A percentile compares a stretch with the other conserved stretches of the same genome.
phyloP scores from a whole-genome alignment of 2,797 vertebrate genomes.

The Premnoplex brunnescens region DNA sequence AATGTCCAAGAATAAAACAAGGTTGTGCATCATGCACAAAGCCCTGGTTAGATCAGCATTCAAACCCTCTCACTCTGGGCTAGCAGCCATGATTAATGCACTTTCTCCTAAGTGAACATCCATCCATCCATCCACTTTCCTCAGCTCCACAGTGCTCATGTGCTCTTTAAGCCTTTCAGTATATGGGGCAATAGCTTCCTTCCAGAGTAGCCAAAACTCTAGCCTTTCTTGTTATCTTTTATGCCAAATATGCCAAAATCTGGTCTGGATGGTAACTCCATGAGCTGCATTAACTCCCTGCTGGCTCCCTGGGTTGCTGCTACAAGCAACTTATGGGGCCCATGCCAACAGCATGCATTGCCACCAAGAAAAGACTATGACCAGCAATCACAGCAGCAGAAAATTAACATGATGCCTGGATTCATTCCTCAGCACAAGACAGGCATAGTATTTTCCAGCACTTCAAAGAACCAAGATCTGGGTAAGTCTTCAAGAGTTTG shows the following conservation, averaged over 20 bases:
- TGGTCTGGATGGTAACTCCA: neutral
- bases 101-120: neutral
- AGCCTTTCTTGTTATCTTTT: neutral
- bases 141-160: neutral
- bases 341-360: neutral
- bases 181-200: neutral
- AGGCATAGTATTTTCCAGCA: fast-evolving
- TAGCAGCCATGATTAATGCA: fast-evolving
- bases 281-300: neutral
- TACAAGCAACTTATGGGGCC: neutral
- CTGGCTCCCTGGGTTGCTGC: neutral
- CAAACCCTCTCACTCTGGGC: neutral
- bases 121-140: neutral
- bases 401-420: neutral
- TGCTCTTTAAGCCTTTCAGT: neutral
- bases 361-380: neutral
- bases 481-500: neutral
- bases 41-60: neutral
- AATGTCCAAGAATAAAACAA: neutral
- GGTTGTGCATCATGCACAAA: neutral
- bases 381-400: neutral
- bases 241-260: neutral
- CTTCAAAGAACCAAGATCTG: neutral
- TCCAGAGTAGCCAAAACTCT: neutral
- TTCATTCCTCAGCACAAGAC: neutral